Conservation (phyloP, 2,888 invertebrate genomes). For the Tromatobia lineatoria region DNA sequence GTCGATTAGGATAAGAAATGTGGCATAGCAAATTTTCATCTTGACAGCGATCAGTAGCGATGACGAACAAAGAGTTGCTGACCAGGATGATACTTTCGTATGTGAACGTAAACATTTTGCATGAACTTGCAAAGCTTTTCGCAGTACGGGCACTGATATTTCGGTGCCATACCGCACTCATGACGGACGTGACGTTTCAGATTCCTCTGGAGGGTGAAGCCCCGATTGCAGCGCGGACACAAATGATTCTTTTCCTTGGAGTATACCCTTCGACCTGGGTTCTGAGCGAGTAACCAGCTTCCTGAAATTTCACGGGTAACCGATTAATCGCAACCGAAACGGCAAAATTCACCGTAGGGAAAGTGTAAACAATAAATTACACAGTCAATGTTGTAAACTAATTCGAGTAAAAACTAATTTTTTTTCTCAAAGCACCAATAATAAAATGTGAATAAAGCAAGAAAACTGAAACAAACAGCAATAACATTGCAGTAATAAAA, state of each 20-base stretch:
- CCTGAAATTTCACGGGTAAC: constrained; percentile 72
- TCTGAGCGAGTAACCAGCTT: constrained; percentile 49
- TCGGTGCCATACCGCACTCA: constrained; percentile 81
- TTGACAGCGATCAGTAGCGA: constrained; percentile 69
- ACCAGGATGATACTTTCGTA: constrained; percentile 77
- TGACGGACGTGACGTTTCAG: constrained; percentile 79
- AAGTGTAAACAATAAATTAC: neutral
- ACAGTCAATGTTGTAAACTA: neutral
- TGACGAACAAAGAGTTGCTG: constrained; percentile 68
- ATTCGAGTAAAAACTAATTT: neutral
- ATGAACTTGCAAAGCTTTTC: constrained; percentile 77
- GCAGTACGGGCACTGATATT: constrained; percentile 83
- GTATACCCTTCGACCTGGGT: constrained; percentile 70
- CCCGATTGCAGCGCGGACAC: constrained; percentile 78
- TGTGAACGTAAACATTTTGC: constrained; percentile 79
- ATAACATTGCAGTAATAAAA: neutral
- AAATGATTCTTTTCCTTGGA: constrained; percentile 74
- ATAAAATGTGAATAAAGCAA: neutral
- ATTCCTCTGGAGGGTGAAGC: constrained; percentile 79
- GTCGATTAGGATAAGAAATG: neutral
- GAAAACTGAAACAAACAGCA: neutral
- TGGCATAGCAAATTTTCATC: neutral
- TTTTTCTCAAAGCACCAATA: neutral
- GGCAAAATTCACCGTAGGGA: neutral
- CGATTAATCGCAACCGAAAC: constrained; percentile 4